These are phyloP conservation scores for Felis chaus DNA, from an alignment of 2,113 vertebrate genomes.

Conservation along the genomic window DNA sequence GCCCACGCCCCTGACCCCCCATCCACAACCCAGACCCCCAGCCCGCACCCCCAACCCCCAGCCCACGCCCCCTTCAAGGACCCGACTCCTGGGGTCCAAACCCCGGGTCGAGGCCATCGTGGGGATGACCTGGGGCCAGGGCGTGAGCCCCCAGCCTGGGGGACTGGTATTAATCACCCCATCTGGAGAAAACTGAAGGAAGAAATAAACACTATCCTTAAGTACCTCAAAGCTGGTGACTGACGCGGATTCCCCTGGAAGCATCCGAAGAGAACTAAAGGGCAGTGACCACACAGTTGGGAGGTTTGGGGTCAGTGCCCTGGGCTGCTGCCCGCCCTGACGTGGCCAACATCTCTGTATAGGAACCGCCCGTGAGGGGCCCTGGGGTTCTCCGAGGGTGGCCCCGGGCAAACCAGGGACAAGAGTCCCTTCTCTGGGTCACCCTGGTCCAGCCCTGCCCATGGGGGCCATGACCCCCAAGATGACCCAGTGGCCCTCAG, in stretches of 20 bases:
- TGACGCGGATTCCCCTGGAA: background rate
- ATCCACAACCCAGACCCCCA: no score
- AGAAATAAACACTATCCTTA: background rate
- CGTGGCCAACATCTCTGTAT: background rate
- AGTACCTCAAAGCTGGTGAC: background rate
- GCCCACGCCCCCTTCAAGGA: background rate
- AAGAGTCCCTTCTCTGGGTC: background rate
- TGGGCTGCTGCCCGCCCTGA: background rate
- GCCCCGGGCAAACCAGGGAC: background rate
- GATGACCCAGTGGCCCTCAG: background rate
- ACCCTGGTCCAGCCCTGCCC: background rate
- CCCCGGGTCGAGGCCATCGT: fast-evolving
- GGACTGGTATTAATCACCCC: background rate
- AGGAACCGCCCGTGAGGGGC: background rate
- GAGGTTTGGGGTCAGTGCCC: background rate
- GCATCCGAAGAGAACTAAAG: background rate
- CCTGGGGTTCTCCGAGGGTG: background rate
- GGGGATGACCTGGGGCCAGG: no score
- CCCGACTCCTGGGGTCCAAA: background rate
- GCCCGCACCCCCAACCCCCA: no score
- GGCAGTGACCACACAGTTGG: fast-evolving
- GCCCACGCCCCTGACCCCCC: no score
- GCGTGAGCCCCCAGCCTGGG: fast-evolving
- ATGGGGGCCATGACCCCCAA: fast-evolving
- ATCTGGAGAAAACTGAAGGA: background rate